These are phyloP conservation scores for Diloba caeruleocephala DNA, from an alignment of 2,888 invertebrate genomes.

Conservation along the genomic window DNA sequence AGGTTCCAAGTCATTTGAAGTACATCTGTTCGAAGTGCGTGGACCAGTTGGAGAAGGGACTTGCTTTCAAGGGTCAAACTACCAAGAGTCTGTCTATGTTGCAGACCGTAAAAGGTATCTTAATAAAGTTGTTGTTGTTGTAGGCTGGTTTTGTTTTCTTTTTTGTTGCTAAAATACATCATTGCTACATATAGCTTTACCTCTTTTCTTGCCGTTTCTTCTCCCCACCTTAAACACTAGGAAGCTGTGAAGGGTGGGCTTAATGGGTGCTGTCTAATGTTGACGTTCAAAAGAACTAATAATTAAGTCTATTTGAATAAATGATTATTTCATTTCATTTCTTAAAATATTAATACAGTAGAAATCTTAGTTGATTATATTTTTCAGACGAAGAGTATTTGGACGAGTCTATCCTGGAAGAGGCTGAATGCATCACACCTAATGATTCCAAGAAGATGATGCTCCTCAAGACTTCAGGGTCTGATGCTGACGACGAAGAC, in stretches of 20 bases:
- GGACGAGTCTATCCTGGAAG: conserved; percentile 77
- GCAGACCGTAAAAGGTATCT: conserved; percentile 75
- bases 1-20: conserved; percentile 76
- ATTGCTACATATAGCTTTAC: too few species aligned
- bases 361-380: neutral
- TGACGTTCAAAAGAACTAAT: too few species aligned
- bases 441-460: conserved; percentile 23
- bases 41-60: conserved; percentile 71
- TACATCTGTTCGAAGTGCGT: conserved; percentile 77
- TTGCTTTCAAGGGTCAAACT: conserved; percentile 73
- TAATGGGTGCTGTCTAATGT: too few species aligned
- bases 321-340: too few species aligned
- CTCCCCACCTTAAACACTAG: too few species aligned
- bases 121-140: too few species aligned
- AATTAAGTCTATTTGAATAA: too few species aligned
- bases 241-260: too few species aligned
- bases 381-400: conserved; percentile 77
- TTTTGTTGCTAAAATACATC: too few species aligned
- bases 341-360: too few species aligned
- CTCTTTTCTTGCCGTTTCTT: too few species aligned
- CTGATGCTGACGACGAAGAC: conserved; percentile 57
- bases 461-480: conserved; percentile 23
- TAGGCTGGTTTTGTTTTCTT: too few species aligned
- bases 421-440: conserved; percentile 62
- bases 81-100: conserved; percentile 70